Evolutionary conservation across 2,888 invertebrate species (phyloP), one percentile per base, ranked within the genome.

Genomic region (Villa cingulata): DNA sequence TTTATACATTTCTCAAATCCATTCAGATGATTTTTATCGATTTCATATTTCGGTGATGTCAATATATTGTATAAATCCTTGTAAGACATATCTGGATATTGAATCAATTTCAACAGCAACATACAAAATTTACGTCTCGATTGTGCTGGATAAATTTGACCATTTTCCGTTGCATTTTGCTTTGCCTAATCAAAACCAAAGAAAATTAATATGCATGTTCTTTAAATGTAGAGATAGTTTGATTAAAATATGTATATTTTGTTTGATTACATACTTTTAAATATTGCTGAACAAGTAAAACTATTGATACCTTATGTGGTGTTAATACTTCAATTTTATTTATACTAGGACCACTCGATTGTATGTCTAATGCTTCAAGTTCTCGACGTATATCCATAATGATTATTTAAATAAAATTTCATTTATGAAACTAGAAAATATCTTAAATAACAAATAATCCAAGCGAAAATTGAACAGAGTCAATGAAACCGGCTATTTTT

Each of bases 41-140:
- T 60, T 52, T 62, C 59, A 46, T 60, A 68, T 10, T 60, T 62
- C 2, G 55, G 52, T 1, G 62, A 57, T 5, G 64, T 77, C n/a
- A 87, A 65, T 51, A 81, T 68, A 38, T 71, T 71, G 66, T 80
- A 76, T 49, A 83, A 66, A 59, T 81, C 81, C 56, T 74, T 75
- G 53, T 84, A 77, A 49, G 81, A 76, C 75, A 87, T 77, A 62
- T 88, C 87, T 18, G 86, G 83, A 56, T 82, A 82, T 77, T 84
- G 68, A 54, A 89, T 80, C 23, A 90, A 69, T 65, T 86, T 85
- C 16, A 90, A 70, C 29, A 86, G 75, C 7, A 85, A 73, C 65
- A 87, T 80, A 68, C 87, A 86, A 64, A 90, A 87, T 61, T 85
- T 81, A 56, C 85, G 79, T 48, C 84, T 74, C 53, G 80, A 75